Conservation (phyloP, 1,140 invertebrate genomes). For the Ceratosolen solmsi region DNA sequence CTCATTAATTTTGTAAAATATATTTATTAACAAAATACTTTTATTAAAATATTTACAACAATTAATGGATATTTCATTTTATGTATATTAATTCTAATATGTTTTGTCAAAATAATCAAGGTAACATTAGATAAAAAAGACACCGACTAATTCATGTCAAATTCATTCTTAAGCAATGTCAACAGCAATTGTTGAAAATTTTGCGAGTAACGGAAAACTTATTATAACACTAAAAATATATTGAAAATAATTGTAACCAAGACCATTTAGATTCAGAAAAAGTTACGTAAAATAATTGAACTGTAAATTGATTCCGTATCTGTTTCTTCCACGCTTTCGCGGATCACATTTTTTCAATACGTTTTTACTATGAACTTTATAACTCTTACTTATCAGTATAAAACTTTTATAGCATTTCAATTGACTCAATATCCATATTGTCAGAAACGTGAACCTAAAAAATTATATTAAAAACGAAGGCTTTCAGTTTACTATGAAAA, state of each 20-base stretch:
- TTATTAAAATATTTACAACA: no score
- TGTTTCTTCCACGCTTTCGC: not conserved
- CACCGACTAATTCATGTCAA: no score
- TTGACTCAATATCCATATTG: constrained; percentile 24
- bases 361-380: constrained; percentile 1
- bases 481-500: not conserved
- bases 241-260: no score
- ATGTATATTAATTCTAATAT: no score
- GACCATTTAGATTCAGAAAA: not conserved
- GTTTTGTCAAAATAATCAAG: no score
- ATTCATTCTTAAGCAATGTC: no score
- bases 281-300: not conserved
- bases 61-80: no score
- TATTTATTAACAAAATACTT: no score
- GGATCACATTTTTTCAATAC: constrained; percentile 5
- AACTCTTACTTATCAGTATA: constrained; percentile 21
- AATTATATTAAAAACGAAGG: constrained; percentile 15
- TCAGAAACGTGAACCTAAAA: constrained; percentile 1
- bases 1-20: no score
- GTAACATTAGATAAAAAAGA: no score
- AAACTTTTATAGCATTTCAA: constrained; percentile 22
- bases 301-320: not conserved
- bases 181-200: no score
- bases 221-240: not conserved
- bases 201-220: not conserved